Percentiles rank a stretch among this genome's conserved stretches.
Conservation (phyloP, 1,140 invertebrate genomes). For the Eumaeus atala region DNA sequence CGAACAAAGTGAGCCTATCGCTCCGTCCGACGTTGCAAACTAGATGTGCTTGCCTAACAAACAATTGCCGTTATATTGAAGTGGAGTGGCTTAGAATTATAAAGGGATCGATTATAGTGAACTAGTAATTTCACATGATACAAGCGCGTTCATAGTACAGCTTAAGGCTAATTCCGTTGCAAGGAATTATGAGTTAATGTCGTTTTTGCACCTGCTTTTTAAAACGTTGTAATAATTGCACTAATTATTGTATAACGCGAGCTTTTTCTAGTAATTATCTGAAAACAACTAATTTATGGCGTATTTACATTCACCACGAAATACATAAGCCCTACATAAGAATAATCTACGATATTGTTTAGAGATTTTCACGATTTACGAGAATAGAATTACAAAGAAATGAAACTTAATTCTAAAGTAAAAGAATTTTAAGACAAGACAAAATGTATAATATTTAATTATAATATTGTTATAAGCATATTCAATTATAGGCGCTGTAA, state of each 20-base stretch:
- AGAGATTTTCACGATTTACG: too few species aligned
- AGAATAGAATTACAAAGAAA: too few species aligned
- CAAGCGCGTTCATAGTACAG: conserved; percentile 60
- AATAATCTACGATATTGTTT: too few species aligned
- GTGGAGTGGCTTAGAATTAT: conserved; percentile 57
- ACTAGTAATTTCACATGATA: conserved; percentile 61
- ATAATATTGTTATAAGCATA: too few species aligned
- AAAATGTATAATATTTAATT: too few species aligned
- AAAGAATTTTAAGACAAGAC: too few species aligned
- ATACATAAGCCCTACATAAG: neutral
- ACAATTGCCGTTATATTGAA: conserved; percentile 56
- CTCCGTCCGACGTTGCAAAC: conserved; percentile 26
- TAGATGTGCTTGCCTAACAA: conserved; percentile 36
- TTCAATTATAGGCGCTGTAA: too few species aligned
- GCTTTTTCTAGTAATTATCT: conserved; percentile 16
- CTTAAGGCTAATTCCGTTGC: conserved; percentile 64
- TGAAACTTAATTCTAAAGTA: too few species aligned
- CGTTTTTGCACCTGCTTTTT: conserved; percentile 61
- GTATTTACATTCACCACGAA: neutral
- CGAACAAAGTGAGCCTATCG: conserved; percentile 3
- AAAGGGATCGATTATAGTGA: conserved; percentile 58
- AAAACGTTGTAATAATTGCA: conserved; percentile 63
- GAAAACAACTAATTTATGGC: conserved; percentile 7
- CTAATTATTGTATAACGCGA: conserved; percentile 50
- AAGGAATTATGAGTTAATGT: conserved; percentile 63